These are phyloP conservation scores for Heptranchias perlo DNA, from an alignment of 2,113 vertebrate species.

Conservation along the genomic window DNA sequence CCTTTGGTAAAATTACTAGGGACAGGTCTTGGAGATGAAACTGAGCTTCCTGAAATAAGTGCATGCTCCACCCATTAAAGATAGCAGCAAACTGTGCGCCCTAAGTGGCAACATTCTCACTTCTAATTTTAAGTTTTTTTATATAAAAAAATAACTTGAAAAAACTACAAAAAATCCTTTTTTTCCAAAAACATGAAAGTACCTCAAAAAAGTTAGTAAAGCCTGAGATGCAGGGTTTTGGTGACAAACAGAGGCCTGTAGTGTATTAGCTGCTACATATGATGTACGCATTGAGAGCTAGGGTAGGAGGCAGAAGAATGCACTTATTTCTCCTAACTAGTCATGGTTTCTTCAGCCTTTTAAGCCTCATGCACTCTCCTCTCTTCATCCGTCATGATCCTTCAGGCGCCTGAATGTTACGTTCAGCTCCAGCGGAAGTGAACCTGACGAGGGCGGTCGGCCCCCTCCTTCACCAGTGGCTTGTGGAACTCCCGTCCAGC, in stretches of 20 bases:
- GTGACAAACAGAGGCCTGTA: conserved; percentile 96
- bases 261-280: conserved; percentile 98
- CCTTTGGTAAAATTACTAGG: conserved; percentile 93
- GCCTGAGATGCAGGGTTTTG: conserved; percentile 98
- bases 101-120: conserved; percentile 88
- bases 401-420: conserved; percentile 43
- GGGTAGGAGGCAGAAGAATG: conserved; percentile 77
- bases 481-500: conserved; percentile 97
- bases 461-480: conserved; percentile 96
- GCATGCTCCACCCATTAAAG: conserved; percentile 80
- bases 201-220: conserved; percentile 92
- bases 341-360: conserved; percentile 66
- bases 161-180: conserved; percentile 92
- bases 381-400: conserved; percentile 56
- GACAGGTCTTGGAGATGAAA: conserved; percentile 81
- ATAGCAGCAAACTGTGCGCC: conserved; percentile 87
- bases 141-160: conserved; percentile 98
- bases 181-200: conserved; percentile 92
- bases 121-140: conserved; percentile 82
- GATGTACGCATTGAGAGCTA: conserved; percentile 87
- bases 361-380: conserved; percentile 73
- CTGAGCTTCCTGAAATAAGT: conserved; percentile 86
- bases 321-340: conserved; percentile 74
- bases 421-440: conserved; percentile 97
- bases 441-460: conserved; percentile 92